Base-by-base conservation (phyloP, 2,797 vertebrate species). In the Ibycter americanus region DNA sequence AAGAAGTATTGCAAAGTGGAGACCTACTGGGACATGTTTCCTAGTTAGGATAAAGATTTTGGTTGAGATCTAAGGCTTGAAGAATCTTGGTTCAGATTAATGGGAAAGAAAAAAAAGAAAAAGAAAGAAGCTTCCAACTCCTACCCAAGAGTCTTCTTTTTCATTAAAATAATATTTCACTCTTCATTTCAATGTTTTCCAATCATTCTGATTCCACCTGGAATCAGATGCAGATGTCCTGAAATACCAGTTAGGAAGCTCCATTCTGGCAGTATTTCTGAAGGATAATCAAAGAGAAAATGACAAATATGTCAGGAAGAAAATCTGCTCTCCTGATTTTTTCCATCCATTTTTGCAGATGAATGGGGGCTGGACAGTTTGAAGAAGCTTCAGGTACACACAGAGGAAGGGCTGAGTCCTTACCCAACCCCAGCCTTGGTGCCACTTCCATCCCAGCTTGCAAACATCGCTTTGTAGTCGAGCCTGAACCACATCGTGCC, bases 31-130 rank as follows among this genome's bases (percentile, higher is more conserved):
- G 74, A 68, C 18, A 11, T 16, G 20, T 92, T 81, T 93, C 34
- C 68, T 89, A 78, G 49, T 87, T 91, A 71, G 54, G 67, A 80
- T 83, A 59, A 95, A 89, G 56, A 29, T 81, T 63, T n/a, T 80
- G 63, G 36, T 54, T 87, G 56, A 71, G 90, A 85, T 65, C 27
- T 59, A 80, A 94, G 44, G 4, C 23, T 66, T 29, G 44, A 59
- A 82, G 38, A 36, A 95, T 63, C 34, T 58, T 68, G 22, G 13
- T 44, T 90, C 40, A 67, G 32, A 80, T 71, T 80, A 93, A 84
- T 59, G 5, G 42, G n/a, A n/a, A n/a, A 8, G 16, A 25, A 18
- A 55, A 77, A 66, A 36, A 65, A 54, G 31, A 31, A 38, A 67
- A 54, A 0, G 14, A 76, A 82, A 47, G 6, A 46, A 68, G 9